These are phyloP conservation scores for Siphonodentalium dalli DNA, from an alignment of 2,888 invertebrate genomes.

Conservation along the genomic window DNA sequence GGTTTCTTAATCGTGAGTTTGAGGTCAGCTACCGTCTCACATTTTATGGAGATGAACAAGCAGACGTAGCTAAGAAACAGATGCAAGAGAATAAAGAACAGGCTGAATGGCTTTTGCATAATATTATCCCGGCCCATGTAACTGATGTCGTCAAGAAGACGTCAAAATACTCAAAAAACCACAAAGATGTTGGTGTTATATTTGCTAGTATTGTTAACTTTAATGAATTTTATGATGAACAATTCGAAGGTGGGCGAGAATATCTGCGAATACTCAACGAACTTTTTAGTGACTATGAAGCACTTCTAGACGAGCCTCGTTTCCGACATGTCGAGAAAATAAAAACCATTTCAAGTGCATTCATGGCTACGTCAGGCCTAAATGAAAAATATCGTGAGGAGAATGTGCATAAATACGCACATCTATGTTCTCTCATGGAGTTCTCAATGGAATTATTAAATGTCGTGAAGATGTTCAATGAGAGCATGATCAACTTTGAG, in stretches of 20 bases:
- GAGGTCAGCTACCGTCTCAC: constrained; percentile 89
- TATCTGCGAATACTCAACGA: constrained; percentile 94
- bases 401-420: constrained; percentile 76
- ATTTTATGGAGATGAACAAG: constrained; percentile 91
- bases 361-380: constrained; percentile 96
- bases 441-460: constrained; percentile 90
- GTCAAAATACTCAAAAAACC: constrained; percentile 90
- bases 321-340: constrained; percentile 94
- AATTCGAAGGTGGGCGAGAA: constrained; percentile 92
- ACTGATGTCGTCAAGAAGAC: constrained; percentile 87
- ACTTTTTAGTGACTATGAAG: constrained; percentile 94
- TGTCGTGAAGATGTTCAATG: constrained; percentile 61
- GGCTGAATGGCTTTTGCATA: constrained; percentile 94
- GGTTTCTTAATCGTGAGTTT: constrained; percentile 93
- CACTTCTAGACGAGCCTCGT: constrained; percentile 81
- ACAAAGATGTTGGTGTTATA: constrained; percentile 89
- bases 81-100: constrained; percentile 94
- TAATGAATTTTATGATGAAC: constrained; percentile 97
- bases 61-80: constrained; percentile 84
- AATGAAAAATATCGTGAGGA: constrained; percentile 80
- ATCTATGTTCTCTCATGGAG: constrained; percentile 87
- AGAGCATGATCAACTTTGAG: constrained; percentile 65
- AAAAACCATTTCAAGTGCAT: constrained; percentile 93
- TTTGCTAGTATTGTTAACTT: constrained; percentile 97
- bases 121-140: constrained; percentile 95